Percentiles rank a stretch among this genome's conserved stretches.
phyloP scores from a whole-genome alignment of 2,113 vertebrate genomes.

The Coturnix japonica region DNA sequence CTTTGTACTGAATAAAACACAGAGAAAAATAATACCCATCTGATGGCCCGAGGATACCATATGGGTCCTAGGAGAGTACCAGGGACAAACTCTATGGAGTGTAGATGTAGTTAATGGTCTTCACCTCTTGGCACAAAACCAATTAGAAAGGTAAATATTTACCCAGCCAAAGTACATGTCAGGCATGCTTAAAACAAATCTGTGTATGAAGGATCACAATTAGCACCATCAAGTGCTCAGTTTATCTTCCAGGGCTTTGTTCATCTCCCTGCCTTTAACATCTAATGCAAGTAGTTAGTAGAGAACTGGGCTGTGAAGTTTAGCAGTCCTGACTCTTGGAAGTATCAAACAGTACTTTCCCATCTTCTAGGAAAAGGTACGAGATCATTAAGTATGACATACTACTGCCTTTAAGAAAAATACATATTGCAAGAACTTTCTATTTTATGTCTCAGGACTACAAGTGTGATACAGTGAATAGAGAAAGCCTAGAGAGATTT shows the following conservation, averaged over 20 bases:
- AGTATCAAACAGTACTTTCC: not conserved
- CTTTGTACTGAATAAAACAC: not conserved
- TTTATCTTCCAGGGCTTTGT: not conserved
- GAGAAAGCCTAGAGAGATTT: not conserved
- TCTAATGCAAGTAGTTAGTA: not conserved
- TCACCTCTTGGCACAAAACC: not conserved
- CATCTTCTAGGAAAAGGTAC: not conserved
- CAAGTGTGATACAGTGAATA: not conserved
- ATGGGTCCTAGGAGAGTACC: not conserved
- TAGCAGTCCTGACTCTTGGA: not conserved
- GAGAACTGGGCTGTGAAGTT: not conserved
- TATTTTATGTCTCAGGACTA: not conserved
- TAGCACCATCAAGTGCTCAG: not conserved
- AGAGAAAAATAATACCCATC: not conserved
- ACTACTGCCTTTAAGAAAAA: not conserved
- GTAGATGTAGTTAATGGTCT: not conserved
- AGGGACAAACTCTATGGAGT: not conserved
- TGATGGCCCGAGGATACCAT: not conserved
- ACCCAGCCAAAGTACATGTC: not conserved
- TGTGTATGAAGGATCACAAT: not conserved
- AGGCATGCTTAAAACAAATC: not conserved
- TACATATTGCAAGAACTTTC: not conserved
- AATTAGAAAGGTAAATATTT: not conserved
- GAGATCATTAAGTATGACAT: not conserved
- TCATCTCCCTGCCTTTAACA: not conserved